Conservation (phyloP, 2,888 invertebrate genomes). For the Diadegma fenestrale region DNA sequence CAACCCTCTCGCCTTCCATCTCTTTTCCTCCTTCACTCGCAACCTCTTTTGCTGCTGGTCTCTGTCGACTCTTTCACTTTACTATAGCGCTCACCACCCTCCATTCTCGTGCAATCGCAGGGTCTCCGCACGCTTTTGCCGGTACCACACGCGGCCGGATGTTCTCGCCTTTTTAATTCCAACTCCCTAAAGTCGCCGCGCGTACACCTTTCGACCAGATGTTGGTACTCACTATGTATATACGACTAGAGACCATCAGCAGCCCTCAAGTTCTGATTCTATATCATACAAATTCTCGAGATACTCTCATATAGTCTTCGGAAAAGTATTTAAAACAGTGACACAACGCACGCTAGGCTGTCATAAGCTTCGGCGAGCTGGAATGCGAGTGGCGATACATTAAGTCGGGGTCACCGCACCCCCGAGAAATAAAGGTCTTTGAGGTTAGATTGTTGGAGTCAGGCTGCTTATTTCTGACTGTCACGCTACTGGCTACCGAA, state of each 20-base stretch:
- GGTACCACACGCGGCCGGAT: conserved; percentile 63
- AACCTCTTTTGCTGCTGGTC: conserved; percentile 53
- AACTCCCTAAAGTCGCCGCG: conserved; percentile 19
- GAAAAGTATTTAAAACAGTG: conserved; percentile 33
- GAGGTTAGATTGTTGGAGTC: conserved; percentile 1
- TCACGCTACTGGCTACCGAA: conserved; percentile 44
- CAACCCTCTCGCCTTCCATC: conserved; percentile 70
- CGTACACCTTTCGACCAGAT: conserved; percentile 15
- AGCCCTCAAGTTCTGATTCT: background rate
- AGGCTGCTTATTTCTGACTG: conserved; percentile 37
- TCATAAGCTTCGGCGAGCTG: conserved; percentile 12
- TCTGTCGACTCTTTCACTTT: conserved; percentile 59
- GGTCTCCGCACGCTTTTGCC: conserved; percentile 62
- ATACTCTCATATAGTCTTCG: conserved; percentile 1
- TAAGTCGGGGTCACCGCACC: conserved; percentile 28
- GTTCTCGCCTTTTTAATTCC: conserved; percentile 61
- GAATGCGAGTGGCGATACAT: conserved; percentile 37
- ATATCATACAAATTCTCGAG: background rate
- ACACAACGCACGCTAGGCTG: conserved; percentile 23
- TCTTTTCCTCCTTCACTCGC: conserved; percentile 50
- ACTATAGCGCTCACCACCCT: conserved; percentile 27
- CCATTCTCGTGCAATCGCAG: conserved; percentile 33
- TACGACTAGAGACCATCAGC: background rate
- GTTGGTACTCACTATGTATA: background rate
- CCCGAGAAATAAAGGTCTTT: conserved; percentile 13